phyloP scores from a whole-genome alignment of 2,113 vertebrate species.

The Himantopus leucocephalus region DNA sequence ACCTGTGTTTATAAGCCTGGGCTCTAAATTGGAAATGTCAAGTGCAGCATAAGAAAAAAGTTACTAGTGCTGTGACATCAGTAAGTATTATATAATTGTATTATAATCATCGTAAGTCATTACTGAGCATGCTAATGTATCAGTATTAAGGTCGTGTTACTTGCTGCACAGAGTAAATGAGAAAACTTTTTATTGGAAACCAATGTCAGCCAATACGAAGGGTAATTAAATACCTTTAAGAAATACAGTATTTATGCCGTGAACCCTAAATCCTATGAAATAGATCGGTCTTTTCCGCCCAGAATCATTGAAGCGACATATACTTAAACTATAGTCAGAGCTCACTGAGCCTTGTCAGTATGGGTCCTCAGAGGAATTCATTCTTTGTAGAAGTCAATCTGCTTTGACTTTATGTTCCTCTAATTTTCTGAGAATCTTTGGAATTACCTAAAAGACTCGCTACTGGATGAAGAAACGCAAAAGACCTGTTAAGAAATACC shows the following conservation, averaged over 20 bases:
- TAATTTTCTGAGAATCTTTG: not conserved
- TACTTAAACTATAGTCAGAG: not conserved
- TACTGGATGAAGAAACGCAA: not conserved
- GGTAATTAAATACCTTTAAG: not conserved
- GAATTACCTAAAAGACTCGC: not conserved
- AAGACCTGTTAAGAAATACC: not conserved
- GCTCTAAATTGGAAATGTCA: not conserved
- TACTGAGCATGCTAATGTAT: conserved; percentile 51
- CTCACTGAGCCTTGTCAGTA: not conserved
- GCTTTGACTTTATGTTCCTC: not conserved
- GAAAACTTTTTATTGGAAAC: conserved; percentile 41
- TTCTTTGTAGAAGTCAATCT: not conserved
- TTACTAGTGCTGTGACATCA: conserved; percentile 10
- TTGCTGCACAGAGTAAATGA: not conserved
- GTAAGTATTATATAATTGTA: not conserved
- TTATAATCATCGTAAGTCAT: conserved; percentile 1
- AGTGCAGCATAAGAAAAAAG: conserved; percentile 30
- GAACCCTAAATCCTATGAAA: not conserved
- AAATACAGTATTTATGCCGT: not conserved
- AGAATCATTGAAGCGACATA: not conserved
- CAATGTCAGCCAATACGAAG: not conserved
- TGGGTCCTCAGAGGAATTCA: not conserved
- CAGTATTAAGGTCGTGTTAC: conserved; percentile 47
- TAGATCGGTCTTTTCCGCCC: rapidly evolving
- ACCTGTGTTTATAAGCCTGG: not conserved